Base-by-base conservation (phyloP, 2,888 invertebrate species). In the Rotaria magnacalcarata region DNA sequence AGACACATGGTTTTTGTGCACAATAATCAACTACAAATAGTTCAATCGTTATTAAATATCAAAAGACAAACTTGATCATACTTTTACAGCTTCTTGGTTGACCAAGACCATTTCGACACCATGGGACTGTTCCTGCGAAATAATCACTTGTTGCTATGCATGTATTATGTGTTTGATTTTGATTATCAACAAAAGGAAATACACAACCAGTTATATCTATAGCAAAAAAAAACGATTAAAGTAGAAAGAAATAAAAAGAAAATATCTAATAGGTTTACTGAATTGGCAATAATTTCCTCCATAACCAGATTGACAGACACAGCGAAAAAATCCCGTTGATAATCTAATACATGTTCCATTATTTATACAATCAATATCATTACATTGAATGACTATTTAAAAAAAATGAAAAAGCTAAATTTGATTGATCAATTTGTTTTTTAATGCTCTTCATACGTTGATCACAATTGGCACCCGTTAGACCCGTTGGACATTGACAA, bases 201-300 rank as follows among this genome's bases (percentile, higher is more conserved):
- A 80, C 47, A 47, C 80, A 80, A 47, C n/a, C 47, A 80, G 43
- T 80, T 10, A 47, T 80, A 47, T 43, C 80, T 80, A 80, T 80
- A 24, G 5, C 24, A 47, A 47, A 11, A 80, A 21, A 0, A 5
- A 7, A 19, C 2, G 2, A 80, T 6, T n/a, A n/a, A 43, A 11
- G 4, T 0, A 47, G 0, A 47, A 47, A 43, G 0, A 0, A 24
- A 47, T 3, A 19, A 24, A n/a, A 47, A 3, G n/a, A 10, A 10
- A 0, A 80, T 41, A 0, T 24, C 14, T 24, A 47, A 24, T 43
- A 14, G 41, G 67, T 27, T 84, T 84, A 47, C 52, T 54, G 34
- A 47, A 80, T 84, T 87, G 87, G 56, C 87, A 87, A 74, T 67
- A 85, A 34, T 41, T 19, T 52, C 87, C 87, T 6, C 58, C 85